phyloP scores from a whole-genome alignment of 2,113 vertebrate species.

The Amblyopsis rosae region DNA sequence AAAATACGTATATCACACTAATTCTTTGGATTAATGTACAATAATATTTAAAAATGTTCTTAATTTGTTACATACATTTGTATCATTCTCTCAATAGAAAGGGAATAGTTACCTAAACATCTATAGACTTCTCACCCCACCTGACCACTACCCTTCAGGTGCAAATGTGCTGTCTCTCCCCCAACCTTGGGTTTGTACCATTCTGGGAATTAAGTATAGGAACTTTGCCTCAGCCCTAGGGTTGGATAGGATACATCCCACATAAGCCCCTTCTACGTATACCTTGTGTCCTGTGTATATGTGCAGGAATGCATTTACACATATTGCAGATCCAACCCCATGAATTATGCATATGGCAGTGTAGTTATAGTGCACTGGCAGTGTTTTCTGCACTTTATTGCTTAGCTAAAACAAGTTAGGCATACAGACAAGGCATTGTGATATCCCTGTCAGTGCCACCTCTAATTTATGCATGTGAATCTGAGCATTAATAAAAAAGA shows the following conservation, averaged over 20 bases:
- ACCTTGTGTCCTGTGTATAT: constrained; percentile 9
- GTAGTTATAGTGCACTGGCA: constrained; percentile 32
- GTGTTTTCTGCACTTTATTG: constrained; percentile 42
- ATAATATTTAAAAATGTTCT: background rate
- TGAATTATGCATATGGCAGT: constrained; percentile 63
- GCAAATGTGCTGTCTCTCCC: constrained; percentile 24
- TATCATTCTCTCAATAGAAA: background rate
- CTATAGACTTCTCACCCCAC: background rate
- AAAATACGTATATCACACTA: background rate
- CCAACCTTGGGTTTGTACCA: constrained; percentile 49
- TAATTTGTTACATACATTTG: too few relatives aligned
- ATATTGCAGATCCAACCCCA: constrained; percentile 34
- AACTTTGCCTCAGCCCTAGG: constrained; percentile 26
- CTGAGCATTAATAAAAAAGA: background rate
- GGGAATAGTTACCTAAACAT: background rate
- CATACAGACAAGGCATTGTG: constrained; percentile 24
- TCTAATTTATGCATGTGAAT: constrained; percentile 19
- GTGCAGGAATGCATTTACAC: constrained; percentile 53
- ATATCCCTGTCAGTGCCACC: constrained; percentile 33
- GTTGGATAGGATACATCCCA: constrained; percentile 46
- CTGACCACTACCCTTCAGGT: constrained; percentile 17
- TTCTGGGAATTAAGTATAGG: constrained; percentile 42
- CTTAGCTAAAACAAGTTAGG: constrained; percentile 37
- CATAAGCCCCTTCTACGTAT: constrained; percentile 26
- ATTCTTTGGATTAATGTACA: background rate